Percentiles rank a stretch among this genome's conserved stretches.
These are phyloP conservation scores for Crotalus helleri DNA, from an alignment of 2,113 vertebrate genomes.

Conservation along the genomic window DNA sequence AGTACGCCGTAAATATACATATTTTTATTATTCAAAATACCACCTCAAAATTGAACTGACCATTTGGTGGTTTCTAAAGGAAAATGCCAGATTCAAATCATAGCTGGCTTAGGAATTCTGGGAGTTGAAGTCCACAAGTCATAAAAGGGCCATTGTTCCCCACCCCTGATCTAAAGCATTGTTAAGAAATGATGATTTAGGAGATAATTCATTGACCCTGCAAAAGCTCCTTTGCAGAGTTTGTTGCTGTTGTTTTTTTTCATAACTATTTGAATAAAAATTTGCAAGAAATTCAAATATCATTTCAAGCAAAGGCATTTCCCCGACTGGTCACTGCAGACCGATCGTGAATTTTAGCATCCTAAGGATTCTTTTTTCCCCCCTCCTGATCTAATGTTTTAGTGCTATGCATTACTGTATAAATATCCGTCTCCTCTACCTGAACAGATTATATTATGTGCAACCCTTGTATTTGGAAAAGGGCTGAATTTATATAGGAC, in stretches of 20 bases:
- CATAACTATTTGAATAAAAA: background rate
- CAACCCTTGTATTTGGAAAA: background rate
- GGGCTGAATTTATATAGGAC: background rate
- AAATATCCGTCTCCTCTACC: background rate
- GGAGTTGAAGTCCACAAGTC: no score
- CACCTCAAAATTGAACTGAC: background rate
- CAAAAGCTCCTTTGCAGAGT: background rate
- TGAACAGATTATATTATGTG: background rate
- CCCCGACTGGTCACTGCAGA: background rate
- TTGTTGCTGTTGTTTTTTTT: background rate
- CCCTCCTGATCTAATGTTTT: background rate
- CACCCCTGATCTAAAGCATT: background rate
- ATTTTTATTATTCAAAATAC: background rate
- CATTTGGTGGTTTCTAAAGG: background rate
- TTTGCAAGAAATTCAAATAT: background rate
- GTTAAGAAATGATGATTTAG: background rate
- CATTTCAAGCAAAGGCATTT: background rate
- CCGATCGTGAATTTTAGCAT: background rate
- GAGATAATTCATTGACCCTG: background rate
- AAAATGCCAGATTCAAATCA: background rate
- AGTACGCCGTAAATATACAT: background rate
- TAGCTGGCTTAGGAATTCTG: no score
- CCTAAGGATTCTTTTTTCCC: background rate
- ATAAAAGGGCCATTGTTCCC: no score
- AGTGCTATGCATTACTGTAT: background rate